A percentile compares a stretch with the other conserved stretches of the same genome.
phyloP scores from a whole-genome alignment of 2,888 invertebrate species.

The Perithous albicinctus region DNA sequence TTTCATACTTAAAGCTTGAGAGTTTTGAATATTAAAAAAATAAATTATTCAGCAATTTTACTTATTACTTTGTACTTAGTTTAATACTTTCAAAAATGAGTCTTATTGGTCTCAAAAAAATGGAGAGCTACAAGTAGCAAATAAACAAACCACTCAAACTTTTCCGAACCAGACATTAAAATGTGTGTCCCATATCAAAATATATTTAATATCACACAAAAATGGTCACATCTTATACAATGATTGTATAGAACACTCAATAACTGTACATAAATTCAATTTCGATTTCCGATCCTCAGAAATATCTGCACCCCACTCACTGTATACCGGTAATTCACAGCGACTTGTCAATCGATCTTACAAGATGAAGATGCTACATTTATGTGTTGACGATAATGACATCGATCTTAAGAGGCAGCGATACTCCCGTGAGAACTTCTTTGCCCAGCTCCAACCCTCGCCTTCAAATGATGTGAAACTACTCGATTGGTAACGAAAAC shows the following conservation, averaged over 20 bases:
- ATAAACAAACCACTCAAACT: neutral
- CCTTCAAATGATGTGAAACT: no score
- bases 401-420: neutral
- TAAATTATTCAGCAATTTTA: no score
- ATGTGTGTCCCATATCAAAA: constrained; percentile 42
- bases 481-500: no score
- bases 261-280: neutral
- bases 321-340: neutral
- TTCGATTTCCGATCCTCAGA: neutral
- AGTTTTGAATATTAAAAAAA: no score
- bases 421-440: no score
- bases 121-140: neutral
- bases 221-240: constrained; percentile 25
- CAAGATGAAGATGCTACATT: neutral
- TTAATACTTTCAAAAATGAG: no score
- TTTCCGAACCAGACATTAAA: neutral
- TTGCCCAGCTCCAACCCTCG: no score
- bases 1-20: no score
- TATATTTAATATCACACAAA: constrained; percentile 47
- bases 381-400: neutral
- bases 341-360: neutral
- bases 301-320: constrained; percentile 2
- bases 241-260: neutral
- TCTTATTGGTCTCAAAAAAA: neutral
- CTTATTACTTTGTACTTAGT: no score